Evolutionary conservation across 2,888 invertebrate species (phyloP).

Genomic region (Idaea aversata): DNA sequence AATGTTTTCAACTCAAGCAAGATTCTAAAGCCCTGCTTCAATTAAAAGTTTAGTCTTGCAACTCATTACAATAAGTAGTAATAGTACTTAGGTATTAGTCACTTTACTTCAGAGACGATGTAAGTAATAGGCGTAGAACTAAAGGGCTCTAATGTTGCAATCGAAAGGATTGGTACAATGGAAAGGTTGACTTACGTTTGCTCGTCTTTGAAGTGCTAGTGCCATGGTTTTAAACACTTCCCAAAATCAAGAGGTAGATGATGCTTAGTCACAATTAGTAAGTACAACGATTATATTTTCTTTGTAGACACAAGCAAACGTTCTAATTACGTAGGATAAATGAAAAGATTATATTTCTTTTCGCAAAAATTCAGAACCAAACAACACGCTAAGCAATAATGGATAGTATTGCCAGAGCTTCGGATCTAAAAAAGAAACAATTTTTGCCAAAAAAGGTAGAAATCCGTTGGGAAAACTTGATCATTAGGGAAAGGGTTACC

Average conservation of each 20-base stretch:
- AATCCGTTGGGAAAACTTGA: not conserved
- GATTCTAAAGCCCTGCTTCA: too few relatives aligned
- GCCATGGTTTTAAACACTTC: constrained; percentile 68
- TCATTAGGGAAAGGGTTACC: not conserved
- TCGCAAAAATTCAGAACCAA: not conserved
- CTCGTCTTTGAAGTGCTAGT: constrained; percentile 87
- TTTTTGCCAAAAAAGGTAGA: too few relatives aligned
- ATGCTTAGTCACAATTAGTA: not conserved
- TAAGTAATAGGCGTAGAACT: not conserved
- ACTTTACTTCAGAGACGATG: too few relatives aligned
- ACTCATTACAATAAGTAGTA: too few relatives aligned
- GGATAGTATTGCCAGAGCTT: not conserved
- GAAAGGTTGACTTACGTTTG: constrained; percentile 81
- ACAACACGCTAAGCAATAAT: not conserved
- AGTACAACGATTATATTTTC: not conserved
- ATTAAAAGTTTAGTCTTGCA: too few relatives aligned
- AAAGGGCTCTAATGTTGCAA: not conserved
- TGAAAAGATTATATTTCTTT: not conserved
- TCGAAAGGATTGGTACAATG: not conserved
- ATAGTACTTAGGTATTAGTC: too few relatives aligned
- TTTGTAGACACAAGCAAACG: not conserved
- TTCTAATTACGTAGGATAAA: too few relatives aligned
- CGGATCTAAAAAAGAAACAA: too few relatives aligned
- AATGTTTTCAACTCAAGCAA: too few relatives aligned
- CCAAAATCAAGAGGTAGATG: too few relatives aligned